Conservation (phyloP, 2,797 vertebrate genomes). For the Sardinella longiceps region DNA sequence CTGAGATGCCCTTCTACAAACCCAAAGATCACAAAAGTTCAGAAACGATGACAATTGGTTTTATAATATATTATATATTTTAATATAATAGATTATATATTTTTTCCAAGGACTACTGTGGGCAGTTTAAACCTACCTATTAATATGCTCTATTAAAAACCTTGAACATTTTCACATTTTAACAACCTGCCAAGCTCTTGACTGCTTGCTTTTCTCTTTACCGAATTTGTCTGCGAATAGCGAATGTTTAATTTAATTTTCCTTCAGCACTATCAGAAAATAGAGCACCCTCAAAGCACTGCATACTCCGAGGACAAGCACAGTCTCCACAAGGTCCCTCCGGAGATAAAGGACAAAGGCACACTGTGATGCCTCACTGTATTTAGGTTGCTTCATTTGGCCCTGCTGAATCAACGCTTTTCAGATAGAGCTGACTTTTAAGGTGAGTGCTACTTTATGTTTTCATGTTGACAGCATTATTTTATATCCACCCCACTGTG, state of each 20-base stretch:
- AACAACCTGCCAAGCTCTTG: neutral
- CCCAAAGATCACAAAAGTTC: no score
- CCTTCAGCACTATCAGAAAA: conserved; percentile 1
- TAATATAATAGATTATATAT: no score
- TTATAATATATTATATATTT: no score
- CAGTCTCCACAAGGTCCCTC: conserved; percentile 36
- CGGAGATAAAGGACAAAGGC: conserved; percentile 29
- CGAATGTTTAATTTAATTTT: neutral
- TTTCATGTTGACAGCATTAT: conserved; percentile 42
- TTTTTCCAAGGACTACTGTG: neutral
- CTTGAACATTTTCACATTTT: neutral
- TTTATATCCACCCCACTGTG: conserved; percentile 23
- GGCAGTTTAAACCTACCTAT: neutral
- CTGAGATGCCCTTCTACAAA: no score
- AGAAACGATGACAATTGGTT: no score
- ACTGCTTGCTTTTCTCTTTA: neutral
- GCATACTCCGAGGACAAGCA: conserved; percentile 21
- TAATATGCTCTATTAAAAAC: neutral
- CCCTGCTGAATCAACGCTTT: conserved; percentile 42
- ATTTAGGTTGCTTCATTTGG: conserved; percentile 34
- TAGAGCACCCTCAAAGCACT: conserved; percentile 20
- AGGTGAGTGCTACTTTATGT: conserved; percentile 40
- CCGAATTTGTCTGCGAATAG: neutral
- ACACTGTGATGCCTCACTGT: conserved; percentile 23
- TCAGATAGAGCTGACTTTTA: conserved; percentile 33